phyloP scores from a whole-genome alignment of 2,888 invertebrate genomes.

The Diaprepes abbreviatus region DNA sequence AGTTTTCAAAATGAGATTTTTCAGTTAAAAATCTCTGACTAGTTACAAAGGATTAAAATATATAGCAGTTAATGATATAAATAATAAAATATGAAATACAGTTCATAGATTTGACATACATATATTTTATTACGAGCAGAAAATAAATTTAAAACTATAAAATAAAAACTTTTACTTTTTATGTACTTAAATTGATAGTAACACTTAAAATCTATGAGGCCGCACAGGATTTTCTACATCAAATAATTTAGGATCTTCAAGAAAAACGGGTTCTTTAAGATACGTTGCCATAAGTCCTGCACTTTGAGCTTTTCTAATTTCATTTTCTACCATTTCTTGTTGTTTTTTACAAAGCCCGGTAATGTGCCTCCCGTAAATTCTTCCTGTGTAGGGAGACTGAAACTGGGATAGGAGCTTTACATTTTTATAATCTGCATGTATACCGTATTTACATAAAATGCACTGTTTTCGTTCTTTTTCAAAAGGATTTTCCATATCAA shows the following conservation, averaged over 20 bases:
- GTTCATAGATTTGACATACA: too few relatives aligned
- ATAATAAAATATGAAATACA: too few relatives aligned
- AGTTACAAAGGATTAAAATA: too few relatives aligned
- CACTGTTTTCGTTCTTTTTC: constrained; percentile 80
- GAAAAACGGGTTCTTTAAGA: constrained; percentile 83
- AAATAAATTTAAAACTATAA: too few relatives aligned
- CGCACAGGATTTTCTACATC: constrained; percentile 88
- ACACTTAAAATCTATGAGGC: constrained; percentile 77
- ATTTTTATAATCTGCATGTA: constrained; percentile 93
- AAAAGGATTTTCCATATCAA: constrained; percentile 85
- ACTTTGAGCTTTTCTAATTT: constrained; percentile 82
- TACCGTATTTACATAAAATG: constrained; percentile 85
- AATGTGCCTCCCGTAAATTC: constrained; percentile 91
- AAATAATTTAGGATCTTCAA: constrained; percentile 91
- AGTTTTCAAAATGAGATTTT: too few relatives aligned
- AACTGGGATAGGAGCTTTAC: constrained; percentile 93
- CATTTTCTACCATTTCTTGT: constrained; percentile 80
- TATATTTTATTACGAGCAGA: too few relatives aligned
- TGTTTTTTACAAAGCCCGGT: constrained; percentile 92
- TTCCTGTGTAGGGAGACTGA: constrained; percentile 94
- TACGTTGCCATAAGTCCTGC: constrained; percentile 88
- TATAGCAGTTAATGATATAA: too few relatives aligned
- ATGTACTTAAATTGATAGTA: background rate
- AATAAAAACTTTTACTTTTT: background rate
- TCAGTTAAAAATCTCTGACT: too few relatives aligned